Base-by-base conservation (phyloP, 1,140 invertebrate genomes). In the Steinernema khuongi region DNA sequence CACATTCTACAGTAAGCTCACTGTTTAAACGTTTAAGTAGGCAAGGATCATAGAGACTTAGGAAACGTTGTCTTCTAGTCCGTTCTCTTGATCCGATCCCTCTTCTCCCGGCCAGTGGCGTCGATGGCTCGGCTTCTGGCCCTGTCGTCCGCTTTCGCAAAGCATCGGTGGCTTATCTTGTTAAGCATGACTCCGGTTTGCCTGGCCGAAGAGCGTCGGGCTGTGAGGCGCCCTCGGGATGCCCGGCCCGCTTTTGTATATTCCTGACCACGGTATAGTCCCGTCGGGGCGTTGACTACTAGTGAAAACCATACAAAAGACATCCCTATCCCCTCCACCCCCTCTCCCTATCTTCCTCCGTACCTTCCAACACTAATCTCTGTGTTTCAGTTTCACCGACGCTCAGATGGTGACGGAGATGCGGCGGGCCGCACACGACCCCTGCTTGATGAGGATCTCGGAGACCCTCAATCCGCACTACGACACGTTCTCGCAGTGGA, bases 401-500 rank as follows among this genome's bases (percentile, higher is more conserved):
- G 50, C 70, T 2, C 33, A 36, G 50, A 36, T 41, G 44, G 14
- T 18, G n/a, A 36, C 29, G 2, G 26, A 29, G 14, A 41, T 76
- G 33, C 69, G 74, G 11, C 19, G 44, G 17, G 76, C 70, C 1
- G 71, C 79, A 11, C 79, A 81, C 19, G 78, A 81, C 67, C 76
- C 75, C 14, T 31, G 71, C 17, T 43, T 81, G 33, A 69, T 31
- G 2, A 67, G 43, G 50, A 81, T 81, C 67, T 36, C 77, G 19
- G 36, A 77, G 1, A 81, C 78, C 30, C 67, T 80, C 19, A 80
- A 80, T 68, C 79, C 79, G 1, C 81, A 79, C n/a, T 80, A 80
- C 36, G 80, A 80, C 68, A 78, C 68, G 14, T 79, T 67, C 44
- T 66, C 71, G 14, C 43, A 76, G 31, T 80, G 79, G 79, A 14